These are phyloP conservation scores for Deilephila porcellus DNA, from an alignment of 2,888 invertebrate genomes.

Conservation along the genomic window DNA sequence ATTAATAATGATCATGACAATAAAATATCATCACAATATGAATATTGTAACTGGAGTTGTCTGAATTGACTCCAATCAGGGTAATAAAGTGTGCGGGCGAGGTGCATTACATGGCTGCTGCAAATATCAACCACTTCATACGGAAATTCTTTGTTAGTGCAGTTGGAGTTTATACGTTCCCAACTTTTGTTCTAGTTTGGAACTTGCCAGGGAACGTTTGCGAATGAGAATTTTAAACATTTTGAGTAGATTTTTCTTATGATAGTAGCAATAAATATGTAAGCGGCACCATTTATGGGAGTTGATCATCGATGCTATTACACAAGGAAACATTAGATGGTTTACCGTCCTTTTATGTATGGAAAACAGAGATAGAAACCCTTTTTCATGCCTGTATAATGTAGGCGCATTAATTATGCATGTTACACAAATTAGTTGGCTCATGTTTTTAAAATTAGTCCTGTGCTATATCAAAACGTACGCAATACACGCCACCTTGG, in stretches of 20 bases:
- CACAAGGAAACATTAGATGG: too few relatives aligned
- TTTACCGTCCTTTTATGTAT: too few relatives aligned
- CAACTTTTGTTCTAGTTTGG: neutral
- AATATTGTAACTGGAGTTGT: neutral
- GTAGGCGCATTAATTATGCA: too few relatives aligned
- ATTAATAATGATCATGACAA: neutral
- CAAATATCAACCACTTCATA: neutral
- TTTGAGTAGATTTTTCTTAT: neutral
- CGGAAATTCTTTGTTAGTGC: slow-evolving; percentile 1
- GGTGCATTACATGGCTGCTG: slow-evolving; percentile 5
- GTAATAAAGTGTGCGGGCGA: slow-evolving; percentile 11
- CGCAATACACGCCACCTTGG: too few relatives aligned
- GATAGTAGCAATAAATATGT: too few relatives aligned
- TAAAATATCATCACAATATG: neutral
- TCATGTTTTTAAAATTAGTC: too few relatives aligned
- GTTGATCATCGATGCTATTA: too few relatives aligned
- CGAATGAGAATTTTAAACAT: neutral
- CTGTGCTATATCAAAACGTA: too few relatives aligned
- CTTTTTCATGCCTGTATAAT: too few relatives aligned
- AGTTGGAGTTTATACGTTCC: neutral
- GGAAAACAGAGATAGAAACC: too few relatives aligned
- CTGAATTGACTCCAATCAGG: slow-evolving; percentile 19
- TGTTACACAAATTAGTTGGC: too few relatives aligned
- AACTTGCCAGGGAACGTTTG: neutral
- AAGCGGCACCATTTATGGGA: too few relatives aligned